phyloP scores from a whole-genome alignment of 2,113 vertebrate species.

The Orycteropus afer region DNA sequence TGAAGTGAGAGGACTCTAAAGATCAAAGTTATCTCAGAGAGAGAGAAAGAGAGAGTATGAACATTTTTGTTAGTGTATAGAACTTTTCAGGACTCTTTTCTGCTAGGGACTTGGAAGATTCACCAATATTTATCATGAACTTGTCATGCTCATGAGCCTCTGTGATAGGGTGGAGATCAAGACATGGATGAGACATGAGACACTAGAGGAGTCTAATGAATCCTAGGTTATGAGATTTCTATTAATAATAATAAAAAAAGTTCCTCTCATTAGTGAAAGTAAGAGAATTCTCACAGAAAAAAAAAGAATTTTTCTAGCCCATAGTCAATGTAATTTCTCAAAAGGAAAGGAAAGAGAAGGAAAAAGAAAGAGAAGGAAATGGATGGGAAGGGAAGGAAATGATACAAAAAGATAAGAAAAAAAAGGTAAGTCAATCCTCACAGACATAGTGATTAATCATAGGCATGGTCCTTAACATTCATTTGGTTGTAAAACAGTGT shows the following conservation, averaged over 20 bases:
- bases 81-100: neutral
- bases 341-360: neutral
- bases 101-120: neutral
- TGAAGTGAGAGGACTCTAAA: neutral
- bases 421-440: neutral
- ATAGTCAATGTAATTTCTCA: neutral
- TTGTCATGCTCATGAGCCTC: neutral
- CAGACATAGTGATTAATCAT: neutral
- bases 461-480: neutral
- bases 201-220: neutral
- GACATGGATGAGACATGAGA: neutral
- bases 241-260: neutral
- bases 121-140: neutral
- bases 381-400: no score
- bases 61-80: neutral
- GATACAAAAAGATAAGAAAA: neutral
- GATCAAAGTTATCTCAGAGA: neutral
- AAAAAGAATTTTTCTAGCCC: neutral
- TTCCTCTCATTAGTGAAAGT: neutral
- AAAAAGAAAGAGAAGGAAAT: no score
- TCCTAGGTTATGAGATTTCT: neutral
- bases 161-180: neutral
- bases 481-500: no score
- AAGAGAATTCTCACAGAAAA: neutral
- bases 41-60: neutral